These are phyloP conservation scores for Argyra leucocephala DNA, from an alignment of 2,888 invertebrate genomes.

Conservation along the genomic window DNA sequence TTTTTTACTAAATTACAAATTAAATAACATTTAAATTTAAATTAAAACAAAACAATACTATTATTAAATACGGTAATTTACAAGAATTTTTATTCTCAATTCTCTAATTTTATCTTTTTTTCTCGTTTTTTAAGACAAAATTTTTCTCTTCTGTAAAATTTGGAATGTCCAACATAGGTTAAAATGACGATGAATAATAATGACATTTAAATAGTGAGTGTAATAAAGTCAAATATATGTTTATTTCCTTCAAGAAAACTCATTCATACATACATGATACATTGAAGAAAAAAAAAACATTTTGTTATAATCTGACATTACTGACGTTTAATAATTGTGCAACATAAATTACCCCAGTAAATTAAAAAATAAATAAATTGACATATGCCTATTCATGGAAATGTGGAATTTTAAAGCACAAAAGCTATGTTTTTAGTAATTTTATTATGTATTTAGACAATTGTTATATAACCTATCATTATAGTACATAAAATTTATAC, in stretches of 20 bases:
- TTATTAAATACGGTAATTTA: not conserved
- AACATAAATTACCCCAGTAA: not conserved
- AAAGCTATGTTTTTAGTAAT: too few relatives aligned
- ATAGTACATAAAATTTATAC: too few relatives aligned
- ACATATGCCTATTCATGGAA: too few relatives aligned
- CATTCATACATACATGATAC: not conserved
- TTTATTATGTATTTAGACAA: too few relatives aligned
- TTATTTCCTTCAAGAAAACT: not conserved
- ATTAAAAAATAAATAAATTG: too few relatives aligned
- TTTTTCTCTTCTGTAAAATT: not conserved
- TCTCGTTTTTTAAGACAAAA: too few relatives aligned
- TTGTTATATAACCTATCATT: too few relatives aligned
- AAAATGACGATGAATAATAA: constrained; percentile 3
- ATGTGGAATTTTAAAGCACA: too few relatives aligned
- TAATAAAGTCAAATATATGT: not conserved
- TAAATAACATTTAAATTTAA: not conserved
- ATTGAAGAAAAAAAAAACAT: not conserved
- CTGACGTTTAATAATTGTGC: not conserved
- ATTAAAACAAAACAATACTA: not conserved
- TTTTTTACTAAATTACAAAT: not conserved
- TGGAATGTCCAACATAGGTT: not conserved
- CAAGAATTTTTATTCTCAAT: constrained; percentile 4
- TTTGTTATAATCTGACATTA: not conserved
- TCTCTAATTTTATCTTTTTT: not conserved
- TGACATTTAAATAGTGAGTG: not conserved